phyloP scores from a whole-genome alignment of 2,888 invertebrate genomes.

The Metallyticus violacea region DNA sequence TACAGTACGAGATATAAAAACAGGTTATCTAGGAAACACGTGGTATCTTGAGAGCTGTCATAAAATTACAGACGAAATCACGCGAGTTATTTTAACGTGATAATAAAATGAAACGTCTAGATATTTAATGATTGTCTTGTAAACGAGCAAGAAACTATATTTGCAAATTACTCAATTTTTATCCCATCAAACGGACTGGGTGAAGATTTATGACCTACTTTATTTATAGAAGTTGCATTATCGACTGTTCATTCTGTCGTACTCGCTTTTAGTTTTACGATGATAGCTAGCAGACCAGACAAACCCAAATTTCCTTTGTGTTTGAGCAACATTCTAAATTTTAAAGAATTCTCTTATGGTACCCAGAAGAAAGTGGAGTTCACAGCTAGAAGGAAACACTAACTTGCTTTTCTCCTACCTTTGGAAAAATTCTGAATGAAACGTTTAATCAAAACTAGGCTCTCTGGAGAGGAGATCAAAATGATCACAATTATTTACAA shows the following conservation, averaged over 20 bases:
- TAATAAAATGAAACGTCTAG: background rate
- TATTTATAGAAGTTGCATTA: background rate
- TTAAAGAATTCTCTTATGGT: too few species aligned
- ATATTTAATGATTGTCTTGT: background rate
- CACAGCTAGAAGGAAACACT: too few species aligned
- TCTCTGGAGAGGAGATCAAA: too few species aligned
- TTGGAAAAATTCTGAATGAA: too few species aligned
- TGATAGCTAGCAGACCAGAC: background rate
- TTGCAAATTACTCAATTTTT: too few species aligned
- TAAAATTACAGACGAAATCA: background rate
- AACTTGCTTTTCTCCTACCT: too few species aligned
- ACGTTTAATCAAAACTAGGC: too few species aligned
- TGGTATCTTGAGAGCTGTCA: background rate
- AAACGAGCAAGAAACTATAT: background rate
- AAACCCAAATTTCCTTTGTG: background rate
- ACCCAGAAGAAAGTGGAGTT: too few species aligned
- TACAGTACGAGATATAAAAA: background rate
- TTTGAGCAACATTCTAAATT: too few species aligned
- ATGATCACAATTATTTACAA: too few species aligned
- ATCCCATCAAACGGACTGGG: too few species aligned
- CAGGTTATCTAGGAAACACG: background rate
- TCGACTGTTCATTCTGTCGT: background rate
- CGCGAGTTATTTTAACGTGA: background rate
- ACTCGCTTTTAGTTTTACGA: background rate
- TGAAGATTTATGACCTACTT: background rate